A percentile compares a stretch with the other conserved stretches of the same genome.
Evolutionary conservation across 2,797 vertebrate genomes (phyloP).

Genomic region (Trachurus trachurus): DNA sequence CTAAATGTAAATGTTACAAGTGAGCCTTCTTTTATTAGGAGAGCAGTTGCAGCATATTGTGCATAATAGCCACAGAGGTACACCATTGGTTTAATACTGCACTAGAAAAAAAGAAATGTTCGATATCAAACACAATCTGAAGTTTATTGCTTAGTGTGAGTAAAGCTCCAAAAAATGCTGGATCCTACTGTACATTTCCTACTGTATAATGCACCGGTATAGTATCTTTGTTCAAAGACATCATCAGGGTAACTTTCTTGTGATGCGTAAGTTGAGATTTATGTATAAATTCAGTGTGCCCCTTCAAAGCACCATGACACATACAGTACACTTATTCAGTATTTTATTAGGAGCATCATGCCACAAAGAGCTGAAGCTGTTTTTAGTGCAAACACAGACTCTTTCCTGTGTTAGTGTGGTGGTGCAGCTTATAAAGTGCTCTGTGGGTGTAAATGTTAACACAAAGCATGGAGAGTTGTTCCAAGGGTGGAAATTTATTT

Average conservation of each 20-base stretch:
- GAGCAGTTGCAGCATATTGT: background rate
- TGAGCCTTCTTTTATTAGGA: background rate
- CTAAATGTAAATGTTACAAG: background rate
- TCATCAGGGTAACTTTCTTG: too few relatives aligned
- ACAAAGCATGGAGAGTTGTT: background rate
- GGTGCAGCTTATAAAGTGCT: background rate
- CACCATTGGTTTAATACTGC: too few relatives aligned
- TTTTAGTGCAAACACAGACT: background rate
- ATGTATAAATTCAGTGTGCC: background rate
- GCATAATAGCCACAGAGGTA: background rate
- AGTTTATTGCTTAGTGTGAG: background rate
- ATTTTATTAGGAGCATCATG: background rate
- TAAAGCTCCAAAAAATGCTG: background rate
- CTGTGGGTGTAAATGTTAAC: background rate
- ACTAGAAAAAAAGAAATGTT: background rate
- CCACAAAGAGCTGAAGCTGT: background rate
- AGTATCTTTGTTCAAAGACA: background rate
- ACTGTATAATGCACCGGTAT: background rate
- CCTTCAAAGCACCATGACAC: background rate
- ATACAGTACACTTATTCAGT: background rate
- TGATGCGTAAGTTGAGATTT: background rate
- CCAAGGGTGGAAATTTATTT: conserved; percentile 3
- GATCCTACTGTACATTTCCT: background rate
- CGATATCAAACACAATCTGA: background rate
- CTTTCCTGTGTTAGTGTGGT: background rate